phyloP scores from a whole-genome alignment of 2,888 invertebrate species.

The Agonum fuliginosum region DNA sequence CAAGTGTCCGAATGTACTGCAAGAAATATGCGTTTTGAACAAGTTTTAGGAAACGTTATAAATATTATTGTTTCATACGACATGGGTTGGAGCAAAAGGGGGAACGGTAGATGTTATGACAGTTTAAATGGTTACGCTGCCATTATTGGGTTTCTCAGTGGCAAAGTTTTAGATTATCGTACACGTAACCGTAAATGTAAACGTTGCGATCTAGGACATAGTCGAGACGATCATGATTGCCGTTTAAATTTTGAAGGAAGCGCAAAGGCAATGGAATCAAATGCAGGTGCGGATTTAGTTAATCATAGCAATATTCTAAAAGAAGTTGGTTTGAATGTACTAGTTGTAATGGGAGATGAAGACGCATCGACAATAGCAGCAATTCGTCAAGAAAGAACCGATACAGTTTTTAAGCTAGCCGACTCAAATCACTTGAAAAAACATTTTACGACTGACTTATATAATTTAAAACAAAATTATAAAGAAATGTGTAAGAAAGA shows the following conservation, averaged over 20 bases:
- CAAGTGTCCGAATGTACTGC: conserved; percentile 61
- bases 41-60: conserved; percentile 62
- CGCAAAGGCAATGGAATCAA: conserved; percentile 66
- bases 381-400: conserved; percentile 59
- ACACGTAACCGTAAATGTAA: conserved; percentile 64
- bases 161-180: conserved; percentile 63
- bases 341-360: conserved; percentile 64
- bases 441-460: conserved; percentile 62
- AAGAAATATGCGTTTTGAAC: too few relatives aligned
- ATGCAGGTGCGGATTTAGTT: conserved; percentile 62
- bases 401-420: conserved; percentile 61
- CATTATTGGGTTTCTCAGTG: conserved; percentile 64
- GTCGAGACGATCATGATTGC: conserved; percentile 65
- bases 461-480: conserved; percentile 60
- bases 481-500: conserved; percentile 60
- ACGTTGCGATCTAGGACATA: conserved; percentile 62
- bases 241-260: conserved; percentile 65
- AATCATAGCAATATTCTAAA: conserved; percentile 63
- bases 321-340: conserved; percentile 61
- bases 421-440: conserved; percentile 63
- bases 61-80: conserved; percentile 65
- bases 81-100: conserved; percentile 65
- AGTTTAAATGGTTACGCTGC: conserved; percentile 64
- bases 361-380: conserved; percentile 64
- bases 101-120: conserved; percentile 63